Conservation (phyloP, 2,888 invertebrate genomes). For the Mimachlamys varia region DNA sequence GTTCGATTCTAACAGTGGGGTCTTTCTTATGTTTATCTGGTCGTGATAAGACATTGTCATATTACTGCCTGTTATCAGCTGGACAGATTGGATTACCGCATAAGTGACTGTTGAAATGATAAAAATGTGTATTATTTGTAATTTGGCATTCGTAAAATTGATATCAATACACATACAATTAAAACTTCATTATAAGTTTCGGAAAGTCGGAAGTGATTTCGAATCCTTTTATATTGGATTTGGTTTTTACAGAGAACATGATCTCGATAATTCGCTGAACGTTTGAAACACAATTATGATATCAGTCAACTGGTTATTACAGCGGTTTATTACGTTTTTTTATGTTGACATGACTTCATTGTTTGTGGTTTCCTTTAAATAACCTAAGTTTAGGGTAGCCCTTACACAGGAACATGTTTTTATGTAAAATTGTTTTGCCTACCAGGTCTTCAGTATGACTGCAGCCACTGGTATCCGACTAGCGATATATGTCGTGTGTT, state of each 20-base stretch:
- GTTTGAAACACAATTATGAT: background rate
- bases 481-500: too few species aligned
- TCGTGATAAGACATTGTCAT: background rate
- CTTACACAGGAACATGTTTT: too few species aligned
- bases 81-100: background rate
- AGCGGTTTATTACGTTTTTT: background rate
- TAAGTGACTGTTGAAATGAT: conserved; percentile 33
- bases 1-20: conserved; percentile 29
- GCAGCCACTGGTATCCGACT: too few species aligned
- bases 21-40: conserved; percentile 16
- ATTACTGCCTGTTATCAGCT: conserved; percentile 2
- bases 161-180: conserved; percentile 5
- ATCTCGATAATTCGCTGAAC: background rate
- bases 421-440: too few species aligned
- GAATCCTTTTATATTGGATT: background rate
- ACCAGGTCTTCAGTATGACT: too few species aligned
- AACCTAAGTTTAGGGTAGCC: too few species aligned
- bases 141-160: conserved; percentile 19
- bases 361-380: background rate
- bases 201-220: background rate
- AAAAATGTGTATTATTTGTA: conserved; percentile 24
- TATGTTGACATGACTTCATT: too few species aligned
- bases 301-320: background rate
- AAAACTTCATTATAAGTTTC: background rate
- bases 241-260: background rate